Percentiles rank a stretch among this genome's conserved stretches.
Evolutionary conservation across 2,113 vertebrate genomes (phyloP).

Genomic region (Oplegnathus fasciatus): DNA sequence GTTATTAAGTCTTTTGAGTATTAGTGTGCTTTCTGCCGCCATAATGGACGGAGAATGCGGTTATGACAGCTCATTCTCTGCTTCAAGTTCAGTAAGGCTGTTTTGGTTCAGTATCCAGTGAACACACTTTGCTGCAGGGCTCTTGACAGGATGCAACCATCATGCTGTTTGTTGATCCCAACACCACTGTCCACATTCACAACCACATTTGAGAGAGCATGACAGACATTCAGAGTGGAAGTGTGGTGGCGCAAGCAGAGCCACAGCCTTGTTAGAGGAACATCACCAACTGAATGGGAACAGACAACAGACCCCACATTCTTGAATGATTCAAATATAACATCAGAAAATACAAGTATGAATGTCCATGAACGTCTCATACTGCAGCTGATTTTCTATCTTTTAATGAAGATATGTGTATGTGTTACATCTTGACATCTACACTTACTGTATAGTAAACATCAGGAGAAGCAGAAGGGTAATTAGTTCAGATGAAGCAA

Average conservation of each 20-base stretch:
- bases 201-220: constrained; percentile 39
- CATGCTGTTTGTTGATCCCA: constrained; percentile 31
- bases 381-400: not conserved
- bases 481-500: not conserved
- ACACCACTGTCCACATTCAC: constrained; percentile 1
- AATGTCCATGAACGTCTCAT: not conserved
- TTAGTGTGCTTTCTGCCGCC: not conserved
- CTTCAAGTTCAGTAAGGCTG: not conserved
- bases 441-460: not conserved
- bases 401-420: not conserved
- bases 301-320: constrained; percentile 4
- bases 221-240: constrained; percentile 35
- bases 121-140: constrained; percentile 2
- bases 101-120: constrained; percentile 5
- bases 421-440: not conserved
- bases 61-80: not conserved
- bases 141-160: not conserved
- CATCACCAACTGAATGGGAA: constrained; percentile 15
- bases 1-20: not conserved
- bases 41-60: not conserved
- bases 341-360: not conserved
- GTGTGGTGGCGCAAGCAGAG: not conserved
- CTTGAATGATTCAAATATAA: constrained; percentile 18
- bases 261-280: constrained; percentile 21
- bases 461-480: not conserved